These are phyloP conservation scores for Mormyrops boulengeri DNA, from an alignment of 2,797 vertebrate species.

Conservation along the genomic window DNA sequence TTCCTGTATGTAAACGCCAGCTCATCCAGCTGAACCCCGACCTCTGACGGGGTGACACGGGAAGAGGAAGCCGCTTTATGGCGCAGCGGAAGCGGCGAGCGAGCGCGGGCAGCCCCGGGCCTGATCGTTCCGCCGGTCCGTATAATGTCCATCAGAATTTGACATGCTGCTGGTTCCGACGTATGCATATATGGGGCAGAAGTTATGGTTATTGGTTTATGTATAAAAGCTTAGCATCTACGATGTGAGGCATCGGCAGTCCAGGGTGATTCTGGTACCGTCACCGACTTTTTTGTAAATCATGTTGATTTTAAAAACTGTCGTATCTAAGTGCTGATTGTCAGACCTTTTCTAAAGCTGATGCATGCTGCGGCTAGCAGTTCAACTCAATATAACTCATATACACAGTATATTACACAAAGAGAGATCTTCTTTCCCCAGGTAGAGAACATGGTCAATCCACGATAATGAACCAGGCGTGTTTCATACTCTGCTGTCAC, in stretches of 20 bases:
- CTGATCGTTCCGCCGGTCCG: neutral
- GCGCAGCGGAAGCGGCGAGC: neutral
- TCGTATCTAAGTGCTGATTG: too few species aligned
- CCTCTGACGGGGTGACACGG: neutral
- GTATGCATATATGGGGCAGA: neutral
- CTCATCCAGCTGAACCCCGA: slow-evolving; percentile 13
- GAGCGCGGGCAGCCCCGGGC: neutral
- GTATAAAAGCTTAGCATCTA: neutral
- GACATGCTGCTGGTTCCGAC: neutral
- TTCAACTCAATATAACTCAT: neutral
- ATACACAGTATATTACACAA: neutral
- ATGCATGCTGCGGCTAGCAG: neutral
- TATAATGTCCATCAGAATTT: neutral
- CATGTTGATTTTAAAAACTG: too few species aligned
- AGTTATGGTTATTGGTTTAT: neutral
- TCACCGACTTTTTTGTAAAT: too few species aligned
- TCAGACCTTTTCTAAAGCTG: too few species aligned
- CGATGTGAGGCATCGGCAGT: neutral
- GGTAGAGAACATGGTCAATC: neutral
- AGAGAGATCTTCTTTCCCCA: neutral
- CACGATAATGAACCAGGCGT: neutral
- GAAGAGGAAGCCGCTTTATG: neutral
- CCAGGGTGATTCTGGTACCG: neutral
- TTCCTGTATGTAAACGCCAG: slow-evolving; percentile 21
- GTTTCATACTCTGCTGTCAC: neutral